A percentile compares a stretch with the other conserved stretches of the same genome.
Conservation (phyloP, 2,113 vertebrate genomes). For the Eolophus roseicapilla region DNA sequence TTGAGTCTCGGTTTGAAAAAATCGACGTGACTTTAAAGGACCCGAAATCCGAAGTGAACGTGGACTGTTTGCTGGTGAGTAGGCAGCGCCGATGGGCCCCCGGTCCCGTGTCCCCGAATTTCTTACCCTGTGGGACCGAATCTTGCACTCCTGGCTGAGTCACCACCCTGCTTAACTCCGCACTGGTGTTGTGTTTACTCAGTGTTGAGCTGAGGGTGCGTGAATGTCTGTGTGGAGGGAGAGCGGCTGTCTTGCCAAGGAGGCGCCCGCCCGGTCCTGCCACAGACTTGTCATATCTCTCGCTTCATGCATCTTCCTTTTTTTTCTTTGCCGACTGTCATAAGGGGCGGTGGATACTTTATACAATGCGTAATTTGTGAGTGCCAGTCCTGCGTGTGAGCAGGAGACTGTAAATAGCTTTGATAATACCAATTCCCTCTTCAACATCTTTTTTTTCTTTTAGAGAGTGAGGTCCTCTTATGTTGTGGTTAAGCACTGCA, state of each 20-base stretch:
- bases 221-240: not conserved
- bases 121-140: conserved; percentile 55
- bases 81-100: not conserved
- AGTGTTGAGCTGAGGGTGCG: not conserved
- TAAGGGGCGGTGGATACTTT: not conserved
- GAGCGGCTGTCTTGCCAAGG: not conserved
- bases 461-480: not conserved
- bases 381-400: not conserved
- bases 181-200: not conserved
- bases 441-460: not conserved
- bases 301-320: not conserved
- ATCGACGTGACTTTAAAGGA: conserved; percentile 95
- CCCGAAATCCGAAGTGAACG: conserved; percentile 97
- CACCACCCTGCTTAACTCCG: not conserved
- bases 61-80: conserved; percentile 98
- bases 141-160: conserved; percentile 8
- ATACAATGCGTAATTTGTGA: not conserved
- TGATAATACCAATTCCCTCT: not conserved
- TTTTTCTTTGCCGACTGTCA: not conserved
- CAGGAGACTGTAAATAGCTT: not conserved
- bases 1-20: conserved; percentile 94
- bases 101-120: not conserved
- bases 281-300: not conserved
- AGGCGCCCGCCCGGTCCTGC: not conserved
- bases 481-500: not conserved